Evolutionary conservation across 2,797 vertebrate genomes (phyloP).

Genomic region (Huso huso): DNA sequence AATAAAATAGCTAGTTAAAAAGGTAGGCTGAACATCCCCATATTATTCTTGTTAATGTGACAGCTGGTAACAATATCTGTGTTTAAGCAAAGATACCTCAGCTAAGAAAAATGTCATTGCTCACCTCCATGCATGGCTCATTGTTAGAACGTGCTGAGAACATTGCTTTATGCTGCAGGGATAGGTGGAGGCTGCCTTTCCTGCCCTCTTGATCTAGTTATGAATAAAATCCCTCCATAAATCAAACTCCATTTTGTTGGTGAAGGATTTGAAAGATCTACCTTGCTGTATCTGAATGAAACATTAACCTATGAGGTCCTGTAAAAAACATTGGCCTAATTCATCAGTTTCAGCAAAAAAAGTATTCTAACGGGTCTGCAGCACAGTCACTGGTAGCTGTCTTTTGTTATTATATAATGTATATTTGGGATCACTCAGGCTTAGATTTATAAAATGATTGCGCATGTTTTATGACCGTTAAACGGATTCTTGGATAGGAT

Average conservation of each 20-base stretch:
- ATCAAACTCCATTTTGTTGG: not conserved
- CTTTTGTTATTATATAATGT: no score
- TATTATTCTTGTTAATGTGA: not conserved
- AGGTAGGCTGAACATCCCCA: no score
- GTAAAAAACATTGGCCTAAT: no score
- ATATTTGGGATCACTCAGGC: no score
- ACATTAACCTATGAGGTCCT: not conserved
- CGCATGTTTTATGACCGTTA: no score
- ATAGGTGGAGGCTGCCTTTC: not conserved
- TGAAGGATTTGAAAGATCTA: not conserved
- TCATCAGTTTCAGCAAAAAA: no score
- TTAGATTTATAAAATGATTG: no score
- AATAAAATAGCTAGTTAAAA: no score
- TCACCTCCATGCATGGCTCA: not conserved
- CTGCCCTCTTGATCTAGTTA: not conserved
- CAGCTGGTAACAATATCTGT: conserved; percentile 10
- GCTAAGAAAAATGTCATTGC: not conserved
- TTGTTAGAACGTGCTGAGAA: not conserved
- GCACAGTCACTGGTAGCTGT: no score
- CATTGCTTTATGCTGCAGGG: not conserved
- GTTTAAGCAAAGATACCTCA: not conserved
- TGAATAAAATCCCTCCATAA: not conserved
- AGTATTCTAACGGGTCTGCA: no score
- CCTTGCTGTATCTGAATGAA: not conserved
- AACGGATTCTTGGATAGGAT: no score